phyloP scores from a whole-genome alignment of 2,888 invertebrate genomes.

The Drosophila cracens region DNA sequence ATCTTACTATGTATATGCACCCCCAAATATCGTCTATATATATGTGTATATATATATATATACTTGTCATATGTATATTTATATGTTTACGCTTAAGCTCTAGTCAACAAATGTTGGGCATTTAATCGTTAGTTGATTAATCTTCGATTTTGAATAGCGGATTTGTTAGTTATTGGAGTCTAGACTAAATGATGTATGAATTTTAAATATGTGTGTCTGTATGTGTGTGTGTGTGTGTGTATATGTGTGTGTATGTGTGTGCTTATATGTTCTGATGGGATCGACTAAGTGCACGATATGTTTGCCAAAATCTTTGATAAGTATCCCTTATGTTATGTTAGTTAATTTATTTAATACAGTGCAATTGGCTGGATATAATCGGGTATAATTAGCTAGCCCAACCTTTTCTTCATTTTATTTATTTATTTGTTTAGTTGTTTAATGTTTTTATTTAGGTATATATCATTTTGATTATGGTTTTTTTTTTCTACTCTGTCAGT shows the following conservation, averaged over 20 bases:
- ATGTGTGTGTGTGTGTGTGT: conserved; percentile 8
- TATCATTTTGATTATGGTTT: conserved; percentile 72
- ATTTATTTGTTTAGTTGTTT: conserved; percentile 19
- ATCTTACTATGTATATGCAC: conserved; percentile 62
- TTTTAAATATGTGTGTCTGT: conserved; percentile 10
- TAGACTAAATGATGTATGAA: conserved; percentile 27
- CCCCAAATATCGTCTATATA: conserved; percentile 40
- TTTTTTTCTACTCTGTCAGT: conserved; percentile 36
- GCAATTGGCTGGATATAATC: conserved; percentile 38
- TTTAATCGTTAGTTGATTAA: conserved; percentile 55
- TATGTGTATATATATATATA: conserved; percentile 2
- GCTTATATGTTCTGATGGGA: conserved; percentile 38
- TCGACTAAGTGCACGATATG: conserved; percentile 75
- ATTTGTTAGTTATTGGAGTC: conserved; percentile 44
- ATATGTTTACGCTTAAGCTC: conserved; percentile 48
- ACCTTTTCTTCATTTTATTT: conserved; percentile 15
- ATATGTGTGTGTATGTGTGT: not conserved
- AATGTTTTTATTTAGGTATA: conserved; percentile 57
- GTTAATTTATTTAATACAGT: conserved; percentile 43
- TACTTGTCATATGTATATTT: conserved; percentile 28
- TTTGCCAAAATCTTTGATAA: conserved; percentile 63
- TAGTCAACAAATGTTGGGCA: conserved; percentile 72
- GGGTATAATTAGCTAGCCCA: conserved; percentile 63
- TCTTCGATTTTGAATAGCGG: conserved; percentile 49
- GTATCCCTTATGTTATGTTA: conserved; percentile 38